Percentiles rank a stretch among this genome's conserved stretches.
phyloP scores from a whole-genome alignment of 2,888 invertebrate species.

The Nesidiocoris tenuis region DNA sequence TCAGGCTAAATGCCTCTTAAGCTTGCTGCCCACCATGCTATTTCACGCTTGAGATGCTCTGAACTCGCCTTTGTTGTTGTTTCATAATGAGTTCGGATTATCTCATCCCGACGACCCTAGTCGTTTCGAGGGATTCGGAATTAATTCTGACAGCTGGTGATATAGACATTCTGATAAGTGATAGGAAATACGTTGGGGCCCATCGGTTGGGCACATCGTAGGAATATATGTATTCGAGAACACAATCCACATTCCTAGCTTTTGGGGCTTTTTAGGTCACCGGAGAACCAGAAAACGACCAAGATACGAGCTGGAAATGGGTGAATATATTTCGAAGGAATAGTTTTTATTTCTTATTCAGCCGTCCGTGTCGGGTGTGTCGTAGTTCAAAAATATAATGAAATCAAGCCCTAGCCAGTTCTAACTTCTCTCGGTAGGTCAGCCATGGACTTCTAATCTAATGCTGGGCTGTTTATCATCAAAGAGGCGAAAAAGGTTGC shows the following conservation, averaged over 20 bases:
- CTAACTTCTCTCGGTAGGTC: no score
- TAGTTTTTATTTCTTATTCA: neutral
- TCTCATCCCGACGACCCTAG: neutral
- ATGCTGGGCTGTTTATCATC: neutral
- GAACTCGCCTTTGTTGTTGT: neutral
- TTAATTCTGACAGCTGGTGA: neutral
- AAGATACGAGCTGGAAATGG: neutral
- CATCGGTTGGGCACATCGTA: no score
- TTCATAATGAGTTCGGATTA: neutral
- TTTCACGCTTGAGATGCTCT: neutral
- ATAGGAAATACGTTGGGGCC: neutral
- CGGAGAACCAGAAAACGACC: neutral
- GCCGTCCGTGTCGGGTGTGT: neutral
- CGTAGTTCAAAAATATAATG: neutral
- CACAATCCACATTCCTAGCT: no score
- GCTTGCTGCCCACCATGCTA: neutral
- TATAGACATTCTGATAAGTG: neutral
- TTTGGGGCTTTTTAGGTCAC: neutral
- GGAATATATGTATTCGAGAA: no score
- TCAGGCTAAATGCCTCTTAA: neutral
- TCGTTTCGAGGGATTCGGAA: neutral
- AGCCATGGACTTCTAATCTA: neutral
- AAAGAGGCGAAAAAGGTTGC: neutral
- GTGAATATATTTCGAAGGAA: neutral
- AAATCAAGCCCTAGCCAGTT: no score